Evolutionary conservation across 2,113 vertebrate species (phyloP), one percentile per base, ranked within the genome.

Genomic region (Myodes glareolus): DNA sequence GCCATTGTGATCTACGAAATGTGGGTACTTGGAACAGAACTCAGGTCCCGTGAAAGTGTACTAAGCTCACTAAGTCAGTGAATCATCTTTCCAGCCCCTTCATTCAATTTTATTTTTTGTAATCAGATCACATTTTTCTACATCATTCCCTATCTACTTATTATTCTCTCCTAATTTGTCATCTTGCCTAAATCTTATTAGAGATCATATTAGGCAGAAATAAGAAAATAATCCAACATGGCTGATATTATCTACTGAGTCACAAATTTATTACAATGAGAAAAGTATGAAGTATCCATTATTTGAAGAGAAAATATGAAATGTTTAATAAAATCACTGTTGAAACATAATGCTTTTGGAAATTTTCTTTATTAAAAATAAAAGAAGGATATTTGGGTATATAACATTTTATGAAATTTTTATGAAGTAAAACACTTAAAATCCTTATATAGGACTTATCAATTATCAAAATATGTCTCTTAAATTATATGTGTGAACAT

Each of bases 351-450:
- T 17, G 36, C 13, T 6, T 93, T 88, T 61, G 8, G 6, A 42
- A 19, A 67, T 13, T 90, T 89, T 91, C 90, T 45, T 19, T 92
- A 16, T 58, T 81, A 86, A 42, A 65, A 61, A 90, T 67, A 85
- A 82, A 7, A 68, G 8, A 95, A 93, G 77, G 5, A 55, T 84
- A 52, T 80, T 63, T 88, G 36, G 8, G 8, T n/a, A 9, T 16
- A 50, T 67, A 50, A 2, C 82, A 65, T 92, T 92, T 82, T 92
- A 9, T 95, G 45, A 95, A 4, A 93, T 63, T 81, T 80, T 75
- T 17, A 73, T n/a, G 58, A 90, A 73, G 6, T 85, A 52, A 87
- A 94, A 63, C 85, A 81, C 70, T n/a, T 95, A 10, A 80, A 75
- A 58, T 67, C 12, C 1, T 14, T 85, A 85, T 58, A 58, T 1